Conservation (phyloP, 2,113 vertebrate species). For the Hipposideros armiger region DNA sequence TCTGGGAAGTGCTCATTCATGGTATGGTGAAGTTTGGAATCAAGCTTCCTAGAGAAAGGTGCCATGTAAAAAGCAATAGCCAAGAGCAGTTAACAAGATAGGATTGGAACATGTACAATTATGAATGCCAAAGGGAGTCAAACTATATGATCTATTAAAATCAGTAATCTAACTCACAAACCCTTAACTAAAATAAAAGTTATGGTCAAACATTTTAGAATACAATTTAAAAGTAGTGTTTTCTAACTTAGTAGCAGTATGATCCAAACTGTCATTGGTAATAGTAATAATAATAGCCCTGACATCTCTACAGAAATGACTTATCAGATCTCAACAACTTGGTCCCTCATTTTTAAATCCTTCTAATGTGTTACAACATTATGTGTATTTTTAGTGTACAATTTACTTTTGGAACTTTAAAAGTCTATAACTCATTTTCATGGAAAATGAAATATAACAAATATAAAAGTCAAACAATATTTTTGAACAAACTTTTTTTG, state of each 20-base stretch:
- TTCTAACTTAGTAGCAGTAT: not conserved
- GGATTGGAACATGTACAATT: not conserved
- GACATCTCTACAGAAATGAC: not conserved
- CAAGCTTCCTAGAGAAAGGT: not conserved
- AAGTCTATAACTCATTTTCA: conserved; percentile 11
- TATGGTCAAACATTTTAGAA: conserved; percentile 2
- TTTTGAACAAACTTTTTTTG: not conserved
- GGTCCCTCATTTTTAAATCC: not conserved
- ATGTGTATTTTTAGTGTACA: not conserved
- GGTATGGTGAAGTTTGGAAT: not conserved
- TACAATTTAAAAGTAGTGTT: not conserved
- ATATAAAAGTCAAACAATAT: conserved; percentile 17
- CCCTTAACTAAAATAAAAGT: not conserved
- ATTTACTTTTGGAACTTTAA: not conserved
- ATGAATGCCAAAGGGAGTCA: conserved; percentile 1
- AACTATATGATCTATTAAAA: not conserved
- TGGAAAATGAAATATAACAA: conserved; percentile 12
- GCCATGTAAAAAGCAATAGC: not conserved
- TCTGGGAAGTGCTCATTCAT: not conserved
- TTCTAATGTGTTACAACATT: not conserved
- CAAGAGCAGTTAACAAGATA: not conserved
- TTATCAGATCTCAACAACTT: not conserved
- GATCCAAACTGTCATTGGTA: not conserved
- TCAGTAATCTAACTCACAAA: conserved; percentile 11
- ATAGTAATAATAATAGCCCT: not conserved